Base-by-base conservation (phyloP, 2,113 vertebrate species). In the Meleagris gallopavo region DNA sequence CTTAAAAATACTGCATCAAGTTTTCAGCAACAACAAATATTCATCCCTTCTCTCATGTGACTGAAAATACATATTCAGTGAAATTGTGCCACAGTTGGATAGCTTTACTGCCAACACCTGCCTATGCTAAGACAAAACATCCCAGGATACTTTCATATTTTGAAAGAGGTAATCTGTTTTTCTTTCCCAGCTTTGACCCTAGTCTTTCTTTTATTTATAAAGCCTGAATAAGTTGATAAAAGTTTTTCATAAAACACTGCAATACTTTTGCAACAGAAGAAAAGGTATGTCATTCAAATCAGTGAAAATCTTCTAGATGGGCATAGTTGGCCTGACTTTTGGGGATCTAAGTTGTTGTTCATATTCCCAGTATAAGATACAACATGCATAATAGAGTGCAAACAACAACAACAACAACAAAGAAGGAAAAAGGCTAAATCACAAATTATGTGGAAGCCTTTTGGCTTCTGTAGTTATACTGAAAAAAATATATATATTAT, bases 121-220 rank as follows among this genome's bases (percentile, higher is more conserved):
- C 76, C 81, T 78, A 81, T 70, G 69, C 93, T 82, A 95, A 96
- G 97, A 91, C 74, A 95, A 95, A 95, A 93, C 73, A 86, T 76
- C 70, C 25, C 64, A 85, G 69, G 52, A 70, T 65, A 64, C 25
- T 86, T 91, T 89, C 11, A 52, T 62, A 82, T 86, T 95, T 95
- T 94, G 58, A 89, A 94, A 90, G 60, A 88, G 65, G 69, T 73
- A 89, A 84, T 80, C 82, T 93, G 60, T 88, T 87, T 93, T 88
- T 87, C 57, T 94, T 88, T 83, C 74, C 36, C 67, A 91, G 64
- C 36, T 94, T 90, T 89, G 52, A 25, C 34, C 10, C 20, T 76
- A 86, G 24, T 81, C 13, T 83, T 83, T 72, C 25, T 52, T 80
- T 90, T 75, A 78, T 81, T 86, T 95, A 80, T 86, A 83, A 85